phyloP scores from a whole-genome alignment of 2,888 invertebrate genomes.

The Trichopoda pennipes region DNA sequence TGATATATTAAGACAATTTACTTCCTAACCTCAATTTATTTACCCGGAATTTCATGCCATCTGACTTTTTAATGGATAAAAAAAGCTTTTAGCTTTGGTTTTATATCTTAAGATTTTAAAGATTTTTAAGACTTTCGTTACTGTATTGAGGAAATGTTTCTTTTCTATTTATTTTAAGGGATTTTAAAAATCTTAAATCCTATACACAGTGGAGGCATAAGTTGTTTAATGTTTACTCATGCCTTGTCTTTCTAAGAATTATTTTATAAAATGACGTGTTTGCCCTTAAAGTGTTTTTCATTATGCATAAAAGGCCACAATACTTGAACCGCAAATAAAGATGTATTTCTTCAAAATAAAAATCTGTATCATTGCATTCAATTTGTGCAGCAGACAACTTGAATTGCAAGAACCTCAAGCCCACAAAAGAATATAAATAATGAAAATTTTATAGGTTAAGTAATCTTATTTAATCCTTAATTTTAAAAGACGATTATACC shows the following conservation, averaged over 20 bases:
- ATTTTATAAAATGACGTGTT: constrained; percentile 35
- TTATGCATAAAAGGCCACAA: constrained; percentile 12
- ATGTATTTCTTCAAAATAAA: constrained; percentile 30
- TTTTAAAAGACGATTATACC: constrained; percentile 65
- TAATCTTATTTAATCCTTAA: constrained; percentile 67
- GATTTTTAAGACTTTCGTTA: no score
- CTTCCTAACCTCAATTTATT: no score
- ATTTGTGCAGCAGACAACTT: constrained; percentile 38
- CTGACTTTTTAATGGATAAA: no score
- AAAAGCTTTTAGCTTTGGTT: no score
- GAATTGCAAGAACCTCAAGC: constrained; percentile 1
- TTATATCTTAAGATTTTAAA: no score
- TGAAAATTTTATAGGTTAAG: constrained; percentile 54
- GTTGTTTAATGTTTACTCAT: constrained; percentile 32
- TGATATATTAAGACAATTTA: no score
- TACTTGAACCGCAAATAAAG: constrained; percentile 48
- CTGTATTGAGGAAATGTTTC: no score
- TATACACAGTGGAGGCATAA: constrained; percentile 31
- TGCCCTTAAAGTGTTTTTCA: constrained; percentile 53
- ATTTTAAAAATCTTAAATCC: not conserved
- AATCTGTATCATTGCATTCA: not conserved
- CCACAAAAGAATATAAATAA: not conserved
- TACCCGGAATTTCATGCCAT: no score
- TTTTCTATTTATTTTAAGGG: not conserved
- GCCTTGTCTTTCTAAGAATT: not conserved